Base-by-base conservation (phyloP, 2,888 invertebrate genomes). In the Horisme vitalbata region DNA sequence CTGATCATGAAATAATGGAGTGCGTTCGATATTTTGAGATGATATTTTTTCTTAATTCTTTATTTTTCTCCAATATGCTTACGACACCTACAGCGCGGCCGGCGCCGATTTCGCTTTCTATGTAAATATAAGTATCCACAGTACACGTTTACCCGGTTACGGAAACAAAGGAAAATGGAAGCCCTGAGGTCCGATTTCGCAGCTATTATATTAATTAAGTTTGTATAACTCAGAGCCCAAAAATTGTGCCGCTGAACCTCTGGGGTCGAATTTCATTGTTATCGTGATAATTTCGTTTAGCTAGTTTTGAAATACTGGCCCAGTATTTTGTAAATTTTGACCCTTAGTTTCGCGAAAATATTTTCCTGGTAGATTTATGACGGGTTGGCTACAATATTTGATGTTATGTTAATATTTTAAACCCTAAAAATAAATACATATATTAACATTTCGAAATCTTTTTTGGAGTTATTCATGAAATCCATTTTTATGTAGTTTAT, bases 151-250 rank as follows among this genome's bases (percentile, higher is more conserved):
- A 27, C 39, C 26, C 21, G 33, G 24, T 23, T 43, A 27, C 20
- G 24, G 38, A 56, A 64, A 68, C 65, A 68, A 65, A 61, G 57
- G 54, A 36, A 62, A 61, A 52, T 53, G 49, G 14, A 11, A 28
- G 12, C 55, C 57, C 57, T 11, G 11, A 44, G 50, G 49, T 48
- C 57, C 46, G 21, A 52, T 55, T 53, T 41, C 41, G 24, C 36
- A 32, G 41, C 48, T 48, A 55, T 57, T 55, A 57, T 46, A 44
- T 57, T 57, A 64, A 69, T 64, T 64, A 59, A 59, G 61, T 57
- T 59, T 26, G 59, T 60, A 57, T 55, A 57, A 57, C 56, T 45
- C 45, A 41, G 32, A 30, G 35, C 39, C 41, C 30, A 54, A 54
- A 63, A 55, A 58, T 26, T 15, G 32, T 37, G n/a, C 33, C 36